Evolutionary conservation across 37 sponge, comb jelly and placozoan genomes (phyloP), one percentile per base, ranked within the genome.

Genomic region (Oopsacas minuta): DNA sequence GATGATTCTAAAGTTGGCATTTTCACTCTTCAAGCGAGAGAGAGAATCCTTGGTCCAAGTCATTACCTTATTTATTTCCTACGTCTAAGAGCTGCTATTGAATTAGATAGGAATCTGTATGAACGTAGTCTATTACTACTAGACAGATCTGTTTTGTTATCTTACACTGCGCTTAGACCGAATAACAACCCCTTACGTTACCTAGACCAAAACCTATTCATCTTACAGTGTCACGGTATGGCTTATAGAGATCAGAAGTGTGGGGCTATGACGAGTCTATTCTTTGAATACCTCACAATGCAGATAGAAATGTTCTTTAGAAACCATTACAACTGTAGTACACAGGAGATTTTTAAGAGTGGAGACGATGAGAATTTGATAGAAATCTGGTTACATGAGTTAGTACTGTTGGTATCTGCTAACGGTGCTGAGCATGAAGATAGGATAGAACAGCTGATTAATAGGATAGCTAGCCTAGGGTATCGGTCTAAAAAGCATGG

Each of bases 41-140:
- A 61, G 75, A 61, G 75, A 61, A 61, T 61, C 20, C 75, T 61
- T 10, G 75, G 75, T 25, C 75, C 75, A 3, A 61, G 75, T 61
- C 75, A 61, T 34, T 61, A 61, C 75, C 75, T 61, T 3, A 61
- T 61, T 32, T 61, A 61, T 34, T 61, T 61, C 30, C 30, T 61
- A 12, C 20, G 75, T 25, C 75, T 61, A 3, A 61, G 75, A 61
- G 30, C 75, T 12, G 75, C 75, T 61, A 61, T 61, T 3, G 75
- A 61, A 3, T 12, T 61, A 12, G 75, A 61, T 34, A 61, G 75
- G 28, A 25, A n/a, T 5, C 75, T 25, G 20, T 61, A 61, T 34
- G 17, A 61, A 34, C 30, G 30, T 34, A 61, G 75, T n/a, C 75
- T 61, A 3, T 5, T 61, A 25, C 75, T 61, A 5, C 75, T 61